Base-by-base conservation (phyloP, 2,888 invertebrate species). In the Tromatobia lineatoria region DNA sequence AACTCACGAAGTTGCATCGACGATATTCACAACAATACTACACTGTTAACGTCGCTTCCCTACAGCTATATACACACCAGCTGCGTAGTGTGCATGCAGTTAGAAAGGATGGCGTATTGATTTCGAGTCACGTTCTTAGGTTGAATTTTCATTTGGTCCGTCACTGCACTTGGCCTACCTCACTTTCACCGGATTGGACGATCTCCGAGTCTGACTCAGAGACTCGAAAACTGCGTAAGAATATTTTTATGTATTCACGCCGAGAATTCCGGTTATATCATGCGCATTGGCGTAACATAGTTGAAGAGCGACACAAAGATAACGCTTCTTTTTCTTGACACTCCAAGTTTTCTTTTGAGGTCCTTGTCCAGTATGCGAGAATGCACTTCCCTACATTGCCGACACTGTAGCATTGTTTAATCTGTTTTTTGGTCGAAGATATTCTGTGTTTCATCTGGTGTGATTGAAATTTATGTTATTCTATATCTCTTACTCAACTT, bases 81-180 rank as follows among this genome's bases (percentile, higher is more conserved):
- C 45, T 74, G 73, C 59, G 45, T 59, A 59, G 73, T 47, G 57
- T 73, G 45, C 25, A 59, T 74, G 29, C 61, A 29, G 47, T 29
- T 71, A 20, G 38, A 64, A 64, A 64, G 64, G 64, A 64, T 78
- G 81, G 79, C 82, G 78, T 85, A 85, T 85, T 85, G 85, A 85
- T 85, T 83, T 82, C 76, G 81, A 82, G 85, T 85, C 81, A 82
- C 74, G 77, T 57, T 64, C 42, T 81, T 54, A 78, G 42, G 78
- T 18, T 57, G 52, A 13, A 78, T 81, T 69, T 78, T 52, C 67
- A 69, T 64, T 42, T 34, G 11, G 7, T 1, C 64, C 38, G 42
- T 20, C 64, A 38, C 64, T 29, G 20, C 59, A 29, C n/a, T 47
- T 29, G 34, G 59, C 61, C 59, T 47, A 29, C 50, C 50, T 29